phyloP scores from a whole-genome alignment of 2,888 invertebrate species.

The Drosophila monieri region DNA sequence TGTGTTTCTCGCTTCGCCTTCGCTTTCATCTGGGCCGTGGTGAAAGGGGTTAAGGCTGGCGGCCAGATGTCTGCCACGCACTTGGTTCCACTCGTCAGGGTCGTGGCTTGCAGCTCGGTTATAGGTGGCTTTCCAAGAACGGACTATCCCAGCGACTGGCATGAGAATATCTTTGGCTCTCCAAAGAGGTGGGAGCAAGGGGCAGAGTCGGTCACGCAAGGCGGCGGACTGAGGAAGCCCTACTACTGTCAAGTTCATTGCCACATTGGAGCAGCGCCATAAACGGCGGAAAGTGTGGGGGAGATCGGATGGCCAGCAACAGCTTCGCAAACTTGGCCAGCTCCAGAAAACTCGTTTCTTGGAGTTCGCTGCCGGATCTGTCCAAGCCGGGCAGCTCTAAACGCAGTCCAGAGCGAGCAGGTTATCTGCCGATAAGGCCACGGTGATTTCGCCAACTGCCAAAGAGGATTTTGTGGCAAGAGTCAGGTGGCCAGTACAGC shows the following conservation, averaged over 20 bases:
- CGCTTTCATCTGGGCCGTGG: slow-evolving; percentile 33
- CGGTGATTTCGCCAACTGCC: slow-evolving; percentile 16
- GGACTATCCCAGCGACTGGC: not conserved
- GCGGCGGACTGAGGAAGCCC: slow-evolving; percentile 68
- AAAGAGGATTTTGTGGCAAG: not conserved
- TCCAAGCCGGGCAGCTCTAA: slow-evolving; percentile 4
- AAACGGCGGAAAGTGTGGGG: not conserved
- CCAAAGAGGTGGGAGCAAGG: not conserved
- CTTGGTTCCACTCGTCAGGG: slow-evolving; percentile 5
- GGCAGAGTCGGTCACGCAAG: slow-evolving; percentile 38
- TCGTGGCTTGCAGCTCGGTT: not conserved
- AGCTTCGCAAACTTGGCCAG: slow-evolving; percentile 33
- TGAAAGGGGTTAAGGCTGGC: slow-evolving; percentile 19
- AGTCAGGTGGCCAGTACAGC: not conserved
- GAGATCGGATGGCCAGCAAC: not conserved
- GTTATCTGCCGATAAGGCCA: slow-evolving; percentile 33
- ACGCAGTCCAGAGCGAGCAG: not conserved
- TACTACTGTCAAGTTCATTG: slow-evolving; percentile 83
- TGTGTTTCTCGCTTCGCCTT: slow-evolving; percentile 11
- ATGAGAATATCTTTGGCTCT: slow-evolving; percentile 37
- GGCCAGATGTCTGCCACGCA: slow-evolving; percentile 47
- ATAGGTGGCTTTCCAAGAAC: too few species aligned
- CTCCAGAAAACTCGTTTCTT: slow-evolving; percentile 20
- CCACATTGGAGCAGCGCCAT: slow-evolving; percentile 64
- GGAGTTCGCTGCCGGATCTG: slow-evolving; percentile 20